These are phyloP conservation scores for Characodon lateralis DNA, from an alignment of 2,797 vertebrate species.

Conservation along the genomic window DNA sequence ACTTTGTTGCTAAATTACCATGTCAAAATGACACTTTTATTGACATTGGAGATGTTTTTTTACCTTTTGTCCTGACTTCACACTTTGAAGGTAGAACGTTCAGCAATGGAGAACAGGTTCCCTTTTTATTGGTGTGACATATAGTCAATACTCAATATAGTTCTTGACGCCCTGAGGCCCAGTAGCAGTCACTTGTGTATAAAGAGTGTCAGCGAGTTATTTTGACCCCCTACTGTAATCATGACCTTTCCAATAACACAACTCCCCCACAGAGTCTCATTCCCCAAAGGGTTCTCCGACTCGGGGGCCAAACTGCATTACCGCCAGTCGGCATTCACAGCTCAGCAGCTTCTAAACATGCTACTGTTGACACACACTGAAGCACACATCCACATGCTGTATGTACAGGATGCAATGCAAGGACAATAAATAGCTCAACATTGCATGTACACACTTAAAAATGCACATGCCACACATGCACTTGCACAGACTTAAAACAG, in stretches of 20 bases:
- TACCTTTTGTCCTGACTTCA: conserved; percentile 77
- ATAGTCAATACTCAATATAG: conserved; percentile 87
- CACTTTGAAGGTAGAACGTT: conserved; percentile 74
- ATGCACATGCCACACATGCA: conserved; percentile 15
- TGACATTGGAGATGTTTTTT: conserved; percentile 75
- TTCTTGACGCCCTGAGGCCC: conserved; percentile 79
- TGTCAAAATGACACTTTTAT: conserved; percentile 65
- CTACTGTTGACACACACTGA: conserved; percentile 66
- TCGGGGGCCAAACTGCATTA: conserved; percentile 78
- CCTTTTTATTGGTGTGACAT: conserved; percentile 84
- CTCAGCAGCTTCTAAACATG: conserved; percentile 79
- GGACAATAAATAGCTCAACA: conserved; percentile 59
- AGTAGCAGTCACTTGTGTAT: conserved; percentile 80
- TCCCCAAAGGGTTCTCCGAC: conserved; percentile 77
- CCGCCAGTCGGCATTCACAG: conserved; percentile 75
- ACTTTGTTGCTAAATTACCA: conserved; percentile 60
- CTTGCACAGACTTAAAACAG: conserved; percentile 27
- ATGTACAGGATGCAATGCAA: conserved; percentile 42
- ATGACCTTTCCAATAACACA: conserved; percentile 86
- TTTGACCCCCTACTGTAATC: conserved; percentile 86
- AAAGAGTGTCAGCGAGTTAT: conserved; percentile 83
- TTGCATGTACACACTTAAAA: conserved; percentile 15
- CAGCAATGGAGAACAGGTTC: conserved; percentile 78
- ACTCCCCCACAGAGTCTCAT: conserved; percentile 76
- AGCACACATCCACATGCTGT: conserved; percentile 54